Conservation (phyloP, 2,888 invertebrate genomes). For the Apocheima hispidaria region DNA sequence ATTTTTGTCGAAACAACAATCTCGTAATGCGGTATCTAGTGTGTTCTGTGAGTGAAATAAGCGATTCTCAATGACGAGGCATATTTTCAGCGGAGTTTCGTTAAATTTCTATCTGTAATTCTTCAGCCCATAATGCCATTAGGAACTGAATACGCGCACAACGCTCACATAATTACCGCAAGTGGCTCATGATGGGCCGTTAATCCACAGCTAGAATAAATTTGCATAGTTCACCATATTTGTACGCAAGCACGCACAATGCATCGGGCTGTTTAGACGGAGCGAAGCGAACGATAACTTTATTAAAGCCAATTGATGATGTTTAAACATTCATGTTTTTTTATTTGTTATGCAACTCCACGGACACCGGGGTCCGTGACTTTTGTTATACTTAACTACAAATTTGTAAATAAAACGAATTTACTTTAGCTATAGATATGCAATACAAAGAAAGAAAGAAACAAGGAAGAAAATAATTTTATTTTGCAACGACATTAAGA, state of each 20-base stretch:
- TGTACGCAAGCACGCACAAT: slow-evolving; percentile 56
- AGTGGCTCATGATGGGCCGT: slow-evolving; percentile 77
- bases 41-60: too few species aligned
- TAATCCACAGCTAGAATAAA: slow-evolving; percentile 80
- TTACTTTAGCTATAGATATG: too few species aligned
- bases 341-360: too few species aligned
- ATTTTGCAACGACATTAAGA: too few species aligned
- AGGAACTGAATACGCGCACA: slow-evolving; percentile 51
- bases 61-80: background rate
- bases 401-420: too few species aligned
- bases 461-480: too few species aligned
- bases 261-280: slow-evolving; percentile 61
- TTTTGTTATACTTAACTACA: too few species aligned
- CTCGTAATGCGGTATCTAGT: too few species aligned
- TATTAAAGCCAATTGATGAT: background rate
- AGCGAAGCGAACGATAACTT: slow-evolving; percentile 9
- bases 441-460: too few species aligned
- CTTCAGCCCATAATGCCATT: slow-evolving; percentile 23
- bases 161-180: slow-evolving; percentile 73
- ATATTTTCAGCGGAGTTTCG: background rate
- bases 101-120: slow-evolving; percentile 12
- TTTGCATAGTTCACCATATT: slow-evolving; percentile 76
- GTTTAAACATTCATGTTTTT: too few species aligned
- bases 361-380: too few species aligned
- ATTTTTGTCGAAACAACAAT: too few species aligned